Evolutionary conservation across 2,113 vertebrate species (phyloP).

Genomic region (Petrocephalus zakoni): DNA sequence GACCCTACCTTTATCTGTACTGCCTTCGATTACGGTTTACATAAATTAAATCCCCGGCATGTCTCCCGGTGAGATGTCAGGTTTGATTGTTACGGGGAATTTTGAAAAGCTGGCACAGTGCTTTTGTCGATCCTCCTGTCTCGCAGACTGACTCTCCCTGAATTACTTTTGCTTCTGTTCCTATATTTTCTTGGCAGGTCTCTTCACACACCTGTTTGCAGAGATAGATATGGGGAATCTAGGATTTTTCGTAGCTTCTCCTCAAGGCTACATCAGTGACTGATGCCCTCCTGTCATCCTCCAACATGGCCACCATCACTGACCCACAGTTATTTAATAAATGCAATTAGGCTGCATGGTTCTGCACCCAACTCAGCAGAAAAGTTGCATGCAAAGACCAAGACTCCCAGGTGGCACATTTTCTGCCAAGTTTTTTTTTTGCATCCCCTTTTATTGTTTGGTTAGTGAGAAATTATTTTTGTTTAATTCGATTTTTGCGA

Average conservation of each 20-base stretch:
- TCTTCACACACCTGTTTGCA: not conserved
- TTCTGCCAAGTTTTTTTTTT: too few species aligned
- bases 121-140: not conserved
- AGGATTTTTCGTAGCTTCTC: not conserved
- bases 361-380: not conserved
- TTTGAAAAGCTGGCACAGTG: not conserved
- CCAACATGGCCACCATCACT: not conserved
- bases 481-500: not conserved
- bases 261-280: not conserved
- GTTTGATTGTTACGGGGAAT: not conserved
- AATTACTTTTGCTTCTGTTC: not conserved
- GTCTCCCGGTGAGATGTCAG: not conserved
- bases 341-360: not conserved
- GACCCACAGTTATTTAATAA: not conserved
- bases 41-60: not conserved
- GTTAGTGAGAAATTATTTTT: not conserved
- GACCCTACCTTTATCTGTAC: constrained; percentile 13
- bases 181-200: not conserved
- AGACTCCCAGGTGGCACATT: not conserved
- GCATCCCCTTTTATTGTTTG: not conserved
- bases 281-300: not conserved
- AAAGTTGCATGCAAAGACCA: not conserved
- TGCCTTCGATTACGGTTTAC: constrained; percentile 1
- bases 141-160: not conserved
- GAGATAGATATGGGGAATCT: not conserved